A percentile compares a stretch with the other conserved stretches of the same genome.
These are phyloP conservation scores for Sinocyclocheilus anophthalmus DNA, from an alignment of 2,113 vertebrate genomes.

Conservation along the genomic window DNA sequence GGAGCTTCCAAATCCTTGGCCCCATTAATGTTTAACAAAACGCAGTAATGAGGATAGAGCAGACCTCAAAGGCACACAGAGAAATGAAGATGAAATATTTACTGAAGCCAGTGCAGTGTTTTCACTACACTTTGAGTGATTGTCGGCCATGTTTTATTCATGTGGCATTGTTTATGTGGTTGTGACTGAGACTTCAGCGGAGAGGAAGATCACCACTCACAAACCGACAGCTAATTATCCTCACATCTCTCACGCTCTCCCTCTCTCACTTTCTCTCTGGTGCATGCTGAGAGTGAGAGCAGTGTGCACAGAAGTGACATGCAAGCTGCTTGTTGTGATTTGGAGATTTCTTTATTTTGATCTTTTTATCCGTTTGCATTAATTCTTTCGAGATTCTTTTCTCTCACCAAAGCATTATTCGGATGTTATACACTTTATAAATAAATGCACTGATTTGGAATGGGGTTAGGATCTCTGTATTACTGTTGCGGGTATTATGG, in stretches of 20 bases:
- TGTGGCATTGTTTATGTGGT: constrained; percentile 50
- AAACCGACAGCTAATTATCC: constrained; percentile 54
- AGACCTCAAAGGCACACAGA: constrained; percentile 33
- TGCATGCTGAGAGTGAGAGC: constrained; percentile 7
- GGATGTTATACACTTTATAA: not conserved
- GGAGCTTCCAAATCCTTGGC: constrained; percentile 40
- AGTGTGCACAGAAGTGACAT: not conserved
- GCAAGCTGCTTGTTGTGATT: not conserved
- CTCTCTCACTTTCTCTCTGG: constrained; percentile 1
- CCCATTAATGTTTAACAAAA: constrained; percentile 57
- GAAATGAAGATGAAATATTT: constrained; percentile 58
- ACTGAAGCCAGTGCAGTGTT: constrained; percentile 51
- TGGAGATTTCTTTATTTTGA: constrained; percentile 16
- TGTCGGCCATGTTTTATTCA: constrained; percentile 59
- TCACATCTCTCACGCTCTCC: constrained; percentile 34
- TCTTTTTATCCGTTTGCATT: not conserved
- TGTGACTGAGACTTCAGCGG: constrained; percentile 45
- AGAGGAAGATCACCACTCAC: constrained; percentile 39
- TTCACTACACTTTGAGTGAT: constrained; percentile 48
- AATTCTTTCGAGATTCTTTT: not conserved
- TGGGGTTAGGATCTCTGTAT: not conserved
- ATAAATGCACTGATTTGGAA: not conserved
- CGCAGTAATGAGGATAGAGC: constrained; percentile 48
- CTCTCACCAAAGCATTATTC: not conserved
- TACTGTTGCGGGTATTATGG: not conserved